phyloP scores from a whole-genome alignment of 2,113 vertebrate species.

The Capreolus pygargus region DNA sequence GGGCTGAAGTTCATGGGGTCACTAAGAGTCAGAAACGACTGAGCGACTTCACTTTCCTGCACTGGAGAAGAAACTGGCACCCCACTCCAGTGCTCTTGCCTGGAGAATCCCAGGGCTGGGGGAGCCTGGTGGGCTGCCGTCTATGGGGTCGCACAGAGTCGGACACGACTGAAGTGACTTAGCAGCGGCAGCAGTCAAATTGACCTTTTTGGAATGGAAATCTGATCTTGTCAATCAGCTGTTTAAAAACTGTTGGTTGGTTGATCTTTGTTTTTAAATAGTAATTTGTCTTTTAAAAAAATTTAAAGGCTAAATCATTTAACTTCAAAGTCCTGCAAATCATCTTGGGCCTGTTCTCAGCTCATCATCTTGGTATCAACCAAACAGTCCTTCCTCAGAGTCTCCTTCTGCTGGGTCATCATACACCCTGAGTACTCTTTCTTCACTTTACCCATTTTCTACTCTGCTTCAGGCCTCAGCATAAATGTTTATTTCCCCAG shows the following conservation, averaged over 20 bases:
- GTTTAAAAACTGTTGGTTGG: not conserved
- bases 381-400: not conserved
- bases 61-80: no score
- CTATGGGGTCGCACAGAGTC: no score
- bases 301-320: not conserved
- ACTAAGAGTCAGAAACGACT: no score
- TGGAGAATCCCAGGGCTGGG: no score
- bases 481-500: not conserved
- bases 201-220: not conserved
- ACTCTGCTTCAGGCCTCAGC: not conserved
- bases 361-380: not conserved
- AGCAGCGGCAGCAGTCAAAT: not conserved
- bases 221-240: not conserved
- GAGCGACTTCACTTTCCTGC: no score
- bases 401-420: not conserved
- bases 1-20: no score
- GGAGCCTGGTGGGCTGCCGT: no score
- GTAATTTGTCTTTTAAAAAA: not conserved
- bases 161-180: no score
- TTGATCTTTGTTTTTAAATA: not conserved
- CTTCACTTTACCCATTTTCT: not conserved
- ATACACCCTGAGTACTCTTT: not conserved
- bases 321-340: not conserved
- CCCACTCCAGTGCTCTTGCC: no score
- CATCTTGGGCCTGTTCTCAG: not conserved